These are phyloP conservation scores for Isoperla grammatica DNA, from an alignment of 2,888 invertebrate species.

Conservation along the genomic window DNA sequence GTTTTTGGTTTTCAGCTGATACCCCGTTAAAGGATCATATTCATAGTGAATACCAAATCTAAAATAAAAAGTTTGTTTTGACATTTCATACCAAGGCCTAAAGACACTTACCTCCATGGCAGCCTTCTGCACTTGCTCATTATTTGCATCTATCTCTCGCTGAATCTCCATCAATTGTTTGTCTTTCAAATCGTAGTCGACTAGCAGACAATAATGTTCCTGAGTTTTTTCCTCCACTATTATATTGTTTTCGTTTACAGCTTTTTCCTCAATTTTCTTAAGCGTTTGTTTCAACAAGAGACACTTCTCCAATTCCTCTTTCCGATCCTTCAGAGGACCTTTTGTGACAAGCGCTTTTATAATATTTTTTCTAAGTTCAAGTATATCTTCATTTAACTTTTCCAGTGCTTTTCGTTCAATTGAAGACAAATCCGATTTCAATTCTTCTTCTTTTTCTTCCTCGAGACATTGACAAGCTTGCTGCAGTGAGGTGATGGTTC, in stretches of 20 bases:
- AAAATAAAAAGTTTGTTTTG: too few species aligned
- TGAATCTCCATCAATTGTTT: too few species aligned
- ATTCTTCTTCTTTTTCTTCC: conserved; percentile 82
- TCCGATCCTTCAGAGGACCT: conserved; percentile 93
- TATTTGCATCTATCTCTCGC: conserved; percentile 82
- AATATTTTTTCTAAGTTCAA: conserved; percentile 86
- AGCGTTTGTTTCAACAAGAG: conserved; percentile 85
- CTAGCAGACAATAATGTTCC: too few species aligned
- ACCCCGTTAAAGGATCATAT: too few species aligned
- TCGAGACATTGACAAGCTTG: conserved; percentile 90
- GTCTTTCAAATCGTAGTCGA: too few species aligned
- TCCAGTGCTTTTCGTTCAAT: conserved; percentile 92
- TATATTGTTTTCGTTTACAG: conserved; percentile 42
- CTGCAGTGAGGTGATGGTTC: conserved; percentile 92
- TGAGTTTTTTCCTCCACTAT: too few species aligned
- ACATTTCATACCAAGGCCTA: conserved; percentile 75
- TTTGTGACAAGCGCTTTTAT: conserved; percentile 92
- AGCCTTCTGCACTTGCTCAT: conserved; percentile 80
- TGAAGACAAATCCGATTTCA: conserved; percentile 86
- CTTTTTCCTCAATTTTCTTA: conserved; percentile 93
- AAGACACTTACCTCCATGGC: conserved; percentile 68
- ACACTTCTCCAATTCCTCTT: conserved; percentile 94
- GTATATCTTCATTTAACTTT: conserved; percentile 89
- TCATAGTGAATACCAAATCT: too few species aligned
- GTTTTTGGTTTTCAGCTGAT: too few species aligned